Evolutionary conservation across 2,888 invertebrate species (phyloP).

Genomic region (Venustoraphidia nigricollis): DNA sequence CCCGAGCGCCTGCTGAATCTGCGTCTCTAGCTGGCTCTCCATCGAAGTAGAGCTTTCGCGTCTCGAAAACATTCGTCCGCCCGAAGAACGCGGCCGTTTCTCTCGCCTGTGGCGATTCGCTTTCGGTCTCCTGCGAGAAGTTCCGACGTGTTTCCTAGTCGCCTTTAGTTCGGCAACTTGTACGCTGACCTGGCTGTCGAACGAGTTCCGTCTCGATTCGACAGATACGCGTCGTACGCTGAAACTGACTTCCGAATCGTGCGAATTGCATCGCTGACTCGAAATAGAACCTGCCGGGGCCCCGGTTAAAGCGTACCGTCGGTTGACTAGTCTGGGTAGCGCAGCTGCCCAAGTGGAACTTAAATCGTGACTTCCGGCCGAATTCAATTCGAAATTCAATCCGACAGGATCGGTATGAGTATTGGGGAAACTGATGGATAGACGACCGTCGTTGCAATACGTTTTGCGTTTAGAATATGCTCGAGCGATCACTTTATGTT

Average conservation of each 20-base stretch:
- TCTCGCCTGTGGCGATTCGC: conserved; percentile 26
- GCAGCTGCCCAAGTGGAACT: conserved; percentile 89
- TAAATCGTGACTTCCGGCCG: conserved; percentile 62
- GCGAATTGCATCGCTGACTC: conserved; percentile 36
- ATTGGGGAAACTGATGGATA: conserved; percentile 78
- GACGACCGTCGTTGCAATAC: conserved; percentile 64
- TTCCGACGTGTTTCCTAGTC: conserved; percentile 38
- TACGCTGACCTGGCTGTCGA: conserved; percentile 75
- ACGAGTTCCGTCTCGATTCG: conserved; percentile 72
- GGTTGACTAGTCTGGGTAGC: conserved; percentile 68
- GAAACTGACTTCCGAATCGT: conserved; percentile 52
- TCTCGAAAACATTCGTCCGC: conserved; percentile 21
- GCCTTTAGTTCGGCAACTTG: conserved; percentile 75
- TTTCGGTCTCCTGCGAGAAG: conserved; percentile 22
- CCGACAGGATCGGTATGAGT: conserved; percentile 85
- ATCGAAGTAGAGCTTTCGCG: conserved; percentile 63
- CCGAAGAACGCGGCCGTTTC: conserved; percentile 22
- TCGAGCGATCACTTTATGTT: conserved; percentile 83
- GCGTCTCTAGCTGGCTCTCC: conserved; percentile 63
- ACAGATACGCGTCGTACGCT: conserved; percentile 70
- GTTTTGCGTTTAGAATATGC: conserved; percentile 79
- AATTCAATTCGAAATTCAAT: conserved; percentile 54
- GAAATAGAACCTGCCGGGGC: conserved; percentile 34
- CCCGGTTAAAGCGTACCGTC: conserved; percentile 68
- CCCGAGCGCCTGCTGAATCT: conserved; percentile 41